Conservation (phyloP, 1,140 invertebrate genomes). For the Elymnias hypermnestra region DNA sequence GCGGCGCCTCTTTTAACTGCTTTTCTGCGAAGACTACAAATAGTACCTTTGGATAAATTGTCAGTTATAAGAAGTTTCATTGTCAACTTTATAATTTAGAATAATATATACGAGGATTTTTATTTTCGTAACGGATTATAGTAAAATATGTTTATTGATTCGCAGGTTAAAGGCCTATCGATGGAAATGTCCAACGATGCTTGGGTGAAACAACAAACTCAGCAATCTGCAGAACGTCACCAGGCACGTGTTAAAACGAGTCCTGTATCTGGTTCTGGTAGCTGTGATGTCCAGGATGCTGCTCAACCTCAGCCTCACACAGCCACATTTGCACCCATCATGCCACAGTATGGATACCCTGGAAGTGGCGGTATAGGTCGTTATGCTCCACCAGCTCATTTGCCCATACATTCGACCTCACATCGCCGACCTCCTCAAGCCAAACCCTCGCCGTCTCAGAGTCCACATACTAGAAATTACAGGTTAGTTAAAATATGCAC, state of each 20-base stretch:
- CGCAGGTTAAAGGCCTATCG: slow-evolving; percentile 66
- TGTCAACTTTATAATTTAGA: too few species aligned
- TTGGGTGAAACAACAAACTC: slow-evolving; percentile 67
- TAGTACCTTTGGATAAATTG: too few species aligned
- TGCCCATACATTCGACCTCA: slow-evolving; percentile 74
- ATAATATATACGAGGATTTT: too few species aligned
- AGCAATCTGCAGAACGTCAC: slow-evolving; percentile 54
- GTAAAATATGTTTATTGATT: too few species aligned
- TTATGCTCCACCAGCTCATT: slow-evolving; percentile 77
- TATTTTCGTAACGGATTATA: too few species aligned
- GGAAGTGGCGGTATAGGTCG: slow-evolving; percentile 72
- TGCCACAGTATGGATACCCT: slow-evolving; percentile 68
- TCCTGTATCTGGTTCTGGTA: slow-evolving; percentile 56
- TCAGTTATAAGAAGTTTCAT: too few species aligned
- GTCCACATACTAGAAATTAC: slow-evolving; percentile 77
- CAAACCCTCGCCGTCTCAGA: slow-evolving; percentile 77
- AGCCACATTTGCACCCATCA: slow-evolving; percentile 73
- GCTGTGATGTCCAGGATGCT: slow-evolving; percentile 51
- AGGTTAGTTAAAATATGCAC: slow-evolving; percentile 35
- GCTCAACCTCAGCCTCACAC: slow-evolving; percentile 45
- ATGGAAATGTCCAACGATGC: slow-evolving; percentile 71
- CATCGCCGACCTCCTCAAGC: slow-evolving; percentile 74
- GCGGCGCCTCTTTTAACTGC: too few species aligned
- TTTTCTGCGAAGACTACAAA: too few species aligned
- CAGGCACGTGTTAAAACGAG: slow-evolving; percentile 62